These are phyloP conservation scores for Drosophila tani DNA, from an alignment of 1,140 invertebrate species.

Conservation along the genomic window DNA sequence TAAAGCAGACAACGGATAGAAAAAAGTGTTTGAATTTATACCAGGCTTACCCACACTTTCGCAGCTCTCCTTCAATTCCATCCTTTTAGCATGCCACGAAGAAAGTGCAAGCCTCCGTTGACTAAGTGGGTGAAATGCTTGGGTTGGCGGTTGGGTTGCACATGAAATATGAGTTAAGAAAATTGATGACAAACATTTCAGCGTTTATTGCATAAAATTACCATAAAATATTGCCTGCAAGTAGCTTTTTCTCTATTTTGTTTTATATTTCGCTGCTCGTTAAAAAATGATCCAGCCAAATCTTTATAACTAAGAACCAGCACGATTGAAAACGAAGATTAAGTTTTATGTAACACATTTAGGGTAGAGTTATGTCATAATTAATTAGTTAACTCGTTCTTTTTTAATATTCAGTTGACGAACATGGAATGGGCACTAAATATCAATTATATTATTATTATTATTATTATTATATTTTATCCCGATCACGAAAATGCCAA, in stretches of 20 bases:
- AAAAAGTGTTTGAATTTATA: conserved; percentile 65
- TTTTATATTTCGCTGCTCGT: conserved; percentile 47
- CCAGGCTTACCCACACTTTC: conserved; percentile 5
- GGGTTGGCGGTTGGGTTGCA: conserved; percentile 36
- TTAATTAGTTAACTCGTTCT: too few species aligned
- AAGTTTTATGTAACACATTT: background rate
- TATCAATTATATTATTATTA: too few species aligned
- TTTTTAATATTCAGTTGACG: too few species aligned
- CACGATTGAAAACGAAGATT: conserved; percentile 28
- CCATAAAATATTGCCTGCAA: conserved; percentile 78
- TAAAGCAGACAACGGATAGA: conserved; percentile 22
- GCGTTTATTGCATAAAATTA: conserved; percentile 83
- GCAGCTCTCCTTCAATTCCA: background rate
- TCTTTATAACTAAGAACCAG: conserved; percentile 14
- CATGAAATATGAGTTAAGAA: conserved; percentile 83
- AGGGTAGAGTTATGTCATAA: background rate
- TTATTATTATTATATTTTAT: too few species aligned
- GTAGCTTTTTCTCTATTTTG: conserved; percentile 41
- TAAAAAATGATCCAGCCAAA: conserved; percentile 39
- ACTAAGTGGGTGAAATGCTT: conserved; percentile 9
- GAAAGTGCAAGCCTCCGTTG: conserved; percentile 34
- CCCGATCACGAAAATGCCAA: too few species aligned
- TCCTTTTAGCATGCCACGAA: background rate
- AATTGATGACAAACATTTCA: conserved; percentile 83
- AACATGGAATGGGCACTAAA: too few species aligned